Base-by-base conservation (phyloP, 2,888 invertebrate genomes). In the Meta bourneti region DNA sequence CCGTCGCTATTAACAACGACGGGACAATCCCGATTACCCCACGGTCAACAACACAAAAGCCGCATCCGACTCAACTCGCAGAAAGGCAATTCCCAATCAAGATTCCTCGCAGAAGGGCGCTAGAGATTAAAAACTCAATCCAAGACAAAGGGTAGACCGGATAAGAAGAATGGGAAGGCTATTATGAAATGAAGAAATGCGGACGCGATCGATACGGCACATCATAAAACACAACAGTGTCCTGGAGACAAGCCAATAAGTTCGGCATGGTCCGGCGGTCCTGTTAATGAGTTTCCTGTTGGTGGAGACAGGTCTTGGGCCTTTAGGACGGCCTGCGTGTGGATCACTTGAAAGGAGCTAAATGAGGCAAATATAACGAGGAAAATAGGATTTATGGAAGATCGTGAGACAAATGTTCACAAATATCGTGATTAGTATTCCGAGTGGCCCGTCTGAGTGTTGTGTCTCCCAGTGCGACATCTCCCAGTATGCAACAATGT, bases 201-300 rank as follows among this genome's bases (percentile, higher is more conserved):
- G 16, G 61, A 61, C 61, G 34, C 61, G 61, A 61, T 61, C 61
- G 61, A 61, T 61, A 16, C 16, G 9, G 61, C 61, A 61, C 61
- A 16, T 61, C 61, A 61, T 61, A 61, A 61, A 61, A 16, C 61
- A 61, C 61, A 16, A n/a, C n/a, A 61, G 61, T 61, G 61, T 61
- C 61, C 34, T 84, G 83, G 83, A 75, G 74, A 48, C 54, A 13
- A 13, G 74, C 83, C 83, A 84, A 54, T 74, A 69, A 54, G 69
- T 9, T 20, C 80, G 34, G 20, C 72, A 84, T 74, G 83, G 83
- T 84, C 83, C 83, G 54, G 52, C 74, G 83, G 34, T 13, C 54
- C 34, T 16, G 74, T 4, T 84, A 84, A 84, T 84, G 83, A 84
- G 74, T 72, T 84, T 84, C 83, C 83, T 72, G 83, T 72, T 54